Evolutionary conservation across 2,113 vertebrate species (phyloP).

Genomic region (Trochalopteron elliotii): DNA sequence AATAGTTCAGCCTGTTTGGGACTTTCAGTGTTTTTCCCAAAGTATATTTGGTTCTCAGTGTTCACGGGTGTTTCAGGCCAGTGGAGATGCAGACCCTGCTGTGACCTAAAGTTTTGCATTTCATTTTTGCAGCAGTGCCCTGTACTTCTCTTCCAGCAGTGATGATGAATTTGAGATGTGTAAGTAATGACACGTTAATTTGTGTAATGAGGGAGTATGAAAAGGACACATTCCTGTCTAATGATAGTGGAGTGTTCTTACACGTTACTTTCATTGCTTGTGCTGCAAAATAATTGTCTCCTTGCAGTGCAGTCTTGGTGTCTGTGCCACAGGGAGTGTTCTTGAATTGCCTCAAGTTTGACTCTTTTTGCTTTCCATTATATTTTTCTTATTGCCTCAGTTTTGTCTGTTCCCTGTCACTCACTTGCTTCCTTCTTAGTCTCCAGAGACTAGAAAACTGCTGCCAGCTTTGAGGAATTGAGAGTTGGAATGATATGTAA

Average conservation of each 20-base stretch:
- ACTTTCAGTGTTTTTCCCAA: background rate
- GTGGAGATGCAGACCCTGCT: background rate
- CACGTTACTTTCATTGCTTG: rapidly evolving
- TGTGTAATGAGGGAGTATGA: background rate
- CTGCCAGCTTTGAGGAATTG: background rate
- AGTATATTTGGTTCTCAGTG: rapidly evolving
- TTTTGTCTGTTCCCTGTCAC: background rate
- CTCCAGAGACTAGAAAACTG: background rate
- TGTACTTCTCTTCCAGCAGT: constrained; percentile 39
- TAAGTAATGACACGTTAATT: constrained; percentile 60
- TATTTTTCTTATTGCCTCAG: background rate
- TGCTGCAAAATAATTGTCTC: background rate
- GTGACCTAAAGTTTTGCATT: background rate
- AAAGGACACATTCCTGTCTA: background rate
- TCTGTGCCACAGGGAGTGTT: background rate
- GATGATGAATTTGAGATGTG: constrained; percentile 79
- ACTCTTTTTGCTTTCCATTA: background rate
- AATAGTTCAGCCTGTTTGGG: background rate
- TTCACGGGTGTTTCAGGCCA: background rate
- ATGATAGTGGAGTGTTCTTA: background rate
- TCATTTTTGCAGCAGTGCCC: background rate
- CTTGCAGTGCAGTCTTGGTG: background rate
- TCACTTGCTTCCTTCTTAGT: background rate
- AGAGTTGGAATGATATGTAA: background rate
- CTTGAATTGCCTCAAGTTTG: background rate